phyloP scores from a whole-genome alignment of 2,888 invertebrate genomes.

The Micropterix aruncella region DNA sequence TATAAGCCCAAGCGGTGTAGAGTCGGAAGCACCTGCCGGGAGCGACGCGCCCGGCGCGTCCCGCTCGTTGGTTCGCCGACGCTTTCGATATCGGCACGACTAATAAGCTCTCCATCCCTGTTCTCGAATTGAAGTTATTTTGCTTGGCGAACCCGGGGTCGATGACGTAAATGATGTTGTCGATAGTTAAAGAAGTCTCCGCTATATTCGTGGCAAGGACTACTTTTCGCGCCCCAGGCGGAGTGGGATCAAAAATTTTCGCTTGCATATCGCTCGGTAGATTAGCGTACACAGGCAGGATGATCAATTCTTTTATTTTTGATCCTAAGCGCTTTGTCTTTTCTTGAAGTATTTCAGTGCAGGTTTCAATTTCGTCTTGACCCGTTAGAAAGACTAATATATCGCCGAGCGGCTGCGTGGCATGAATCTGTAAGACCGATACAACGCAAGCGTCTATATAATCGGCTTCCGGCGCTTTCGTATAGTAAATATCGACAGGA shows the following conservation, averaged over 20 bases:
- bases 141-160: slow-evolving; percentile 99
- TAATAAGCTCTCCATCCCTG: slow-evolving; percentile 96
- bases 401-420: slow-evolving; percentile 92
- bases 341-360: slow-evolving; percentile 80
- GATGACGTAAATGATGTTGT: slow-evolving; percentile 96
- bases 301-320: slow-evolving; percentile 81
- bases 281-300: slow-evolving; percentile 96
- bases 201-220: slow-evolving; percentile 98
- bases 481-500: slow-evolving; percentile 98
- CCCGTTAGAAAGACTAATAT: slow-evolving; percentile 94
- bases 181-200: slow-evolving; percentile 97
- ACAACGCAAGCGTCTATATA: slow-evolving; percentile 98
- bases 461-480: slow-evolving; percentile 98
- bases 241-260: slow-evolving; percentile 97
- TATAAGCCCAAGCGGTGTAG: slow-evolving; percentile 97
- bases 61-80: slow-evolving; percentile 95
- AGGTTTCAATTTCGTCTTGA: slow-evolving; percentile 83
- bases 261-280: slow-evolving; percentile 98
- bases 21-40: slow-evolving; percentile 97
- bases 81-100: slow-evolving; percentile 98
- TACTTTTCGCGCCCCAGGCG: slow-evolving; percentile 91
- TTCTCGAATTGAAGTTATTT: slow-evolving; percentile 94
- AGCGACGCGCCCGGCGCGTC: slow-evolving; percentile 88
- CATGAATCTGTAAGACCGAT: slow-evolving; percentile 94
- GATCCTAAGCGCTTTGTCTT: slow-evolving; percentile 83